Base-by-base conservation (phyloP, 2,888 invertebrate species). In the Drosophila limbata region DNA sequence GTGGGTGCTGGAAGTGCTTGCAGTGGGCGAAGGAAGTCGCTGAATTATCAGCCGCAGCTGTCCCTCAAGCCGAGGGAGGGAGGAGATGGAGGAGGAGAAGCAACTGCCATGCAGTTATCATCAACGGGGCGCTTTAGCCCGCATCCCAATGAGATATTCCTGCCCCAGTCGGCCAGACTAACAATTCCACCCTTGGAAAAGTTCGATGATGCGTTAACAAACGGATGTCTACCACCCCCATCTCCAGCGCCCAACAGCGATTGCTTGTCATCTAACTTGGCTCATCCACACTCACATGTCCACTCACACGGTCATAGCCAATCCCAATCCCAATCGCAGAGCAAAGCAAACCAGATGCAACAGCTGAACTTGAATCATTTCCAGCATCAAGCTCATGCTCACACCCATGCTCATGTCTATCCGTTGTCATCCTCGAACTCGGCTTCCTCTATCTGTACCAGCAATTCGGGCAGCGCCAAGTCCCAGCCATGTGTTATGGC, bases 171-270 rank as follows among this genome's bases (percentile, higher is more conserved):
- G 4, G 61, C 67, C 5, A 87, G 87, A 35, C 44, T 88, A 3
- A 81, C 79, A 2, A 73, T 89, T 6, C 73, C 73, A n/a, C 70
- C 88, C 5, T 28, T 85, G 25, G 69, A 90, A 76, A 73, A 84
- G 85, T 39, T 91, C 69, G 92, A 92, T 37, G 93, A 93, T 55
- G 67, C 81, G 0, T 45, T 78, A 13, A 73, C 88, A 10, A 79
- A 85, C 2, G 91, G 91, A 45, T 91, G 92, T 48, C 68, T 92
- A 37, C 92, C 93, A 2, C 93, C 93, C 9, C 93, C 93, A 10
- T 93, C 93, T 3, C 93, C 93, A 13, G 93, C 93, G 3, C 93
- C 93, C 6, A 92, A 91, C 44, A 92, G 87, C 67, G 93, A 93
- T 61, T 90, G 91, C 17, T 90, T 92, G 64, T 87, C 90, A 73